Evolutionary conservation across 1,140 invertebrate genomes (phyloP).

Genomic region (Drosophila carrolli): DNA sequence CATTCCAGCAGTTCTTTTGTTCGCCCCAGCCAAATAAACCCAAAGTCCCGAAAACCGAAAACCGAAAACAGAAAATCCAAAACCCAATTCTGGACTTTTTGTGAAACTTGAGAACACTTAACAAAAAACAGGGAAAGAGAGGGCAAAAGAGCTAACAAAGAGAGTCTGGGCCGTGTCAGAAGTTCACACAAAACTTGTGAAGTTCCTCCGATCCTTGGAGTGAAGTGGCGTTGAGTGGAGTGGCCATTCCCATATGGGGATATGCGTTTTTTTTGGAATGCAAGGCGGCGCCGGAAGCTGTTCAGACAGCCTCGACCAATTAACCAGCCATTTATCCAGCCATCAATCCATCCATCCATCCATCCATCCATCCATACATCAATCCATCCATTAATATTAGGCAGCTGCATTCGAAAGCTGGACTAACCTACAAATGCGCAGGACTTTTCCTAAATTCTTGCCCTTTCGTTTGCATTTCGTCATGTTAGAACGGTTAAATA

Average conservation of each 20-base stretch:
- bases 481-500: background rate
- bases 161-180: conserved; percentile 59
- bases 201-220: conserved; percentile 41
- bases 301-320: conserved; percentile 56
- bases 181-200: conserved; percentile 80
- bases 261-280: conserved; percentile 7
- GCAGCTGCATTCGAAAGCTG: conserved; percentile 14
- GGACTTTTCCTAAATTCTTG: background rate
- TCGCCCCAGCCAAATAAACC: conserved; percentile 5
- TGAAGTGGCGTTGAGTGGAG: conserved; percentile 12
- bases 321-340: conserved; percentile 28
- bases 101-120: conserved; percentile 74
- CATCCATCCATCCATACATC: background rate
- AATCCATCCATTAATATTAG: background rate
- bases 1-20: conserved; percentile 43
- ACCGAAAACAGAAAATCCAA: conserved; percentile 2
- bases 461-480: background rate
- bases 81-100: conserved; percentile 17
- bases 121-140: conserved; percentile 14
- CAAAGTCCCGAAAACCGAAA: conserved; percentile 13
- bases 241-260: background rate
- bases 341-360: background rate
- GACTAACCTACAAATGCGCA: conserved; percentile 6
- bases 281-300: conserved; percentile 64
- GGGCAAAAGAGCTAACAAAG: conserved; percentile 2